Conservation (phyloP, 2,797 vertebrate genomes). For the Acanthurus tractus region DNA sequence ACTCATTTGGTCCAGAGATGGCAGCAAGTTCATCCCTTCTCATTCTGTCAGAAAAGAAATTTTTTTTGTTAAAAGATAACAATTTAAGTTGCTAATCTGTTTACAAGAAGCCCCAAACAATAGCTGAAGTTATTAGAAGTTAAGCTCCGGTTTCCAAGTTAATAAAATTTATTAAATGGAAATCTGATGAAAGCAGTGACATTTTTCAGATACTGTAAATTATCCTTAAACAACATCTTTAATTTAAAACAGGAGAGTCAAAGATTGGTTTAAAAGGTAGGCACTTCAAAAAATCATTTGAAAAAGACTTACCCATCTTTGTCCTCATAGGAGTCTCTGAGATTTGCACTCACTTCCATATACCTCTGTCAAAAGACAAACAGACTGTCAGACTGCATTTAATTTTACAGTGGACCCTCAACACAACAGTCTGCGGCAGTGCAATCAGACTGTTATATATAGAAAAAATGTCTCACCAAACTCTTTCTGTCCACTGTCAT, state of each 20-base stretch:
- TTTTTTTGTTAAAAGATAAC: background rate
- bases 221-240: background rate
- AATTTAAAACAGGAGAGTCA: background rate
- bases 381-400: background rate
- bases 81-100: background rate
- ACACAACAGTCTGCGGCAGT: no score
- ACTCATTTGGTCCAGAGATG: conserved; percentile 97
- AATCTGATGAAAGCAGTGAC: background rate
- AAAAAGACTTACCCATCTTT: conserved; percentile 92
- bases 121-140: background rate
- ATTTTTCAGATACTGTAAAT: background rate
- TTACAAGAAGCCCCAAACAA: background rate
- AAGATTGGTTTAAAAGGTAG: no score
- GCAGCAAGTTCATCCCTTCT: conserved; percentile 95
- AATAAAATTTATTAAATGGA: background rate
- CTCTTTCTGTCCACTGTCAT: background rate
- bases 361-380: conserved; percentile 87
- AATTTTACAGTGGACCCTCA: no score
- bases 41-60: conserved; percentile 80
- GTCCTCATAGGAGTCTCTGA: conserved; percentile 95
- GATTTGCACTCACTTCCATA: conserved; percentile 95
- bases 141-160: no score
- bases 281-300: background rate
- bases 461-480: background rate
- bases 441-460: background rate